Percentiles rank a stretch among this genome's conserved stretches.
These are phyloP conservation scores for Astur gentilis DNA, from an alignment of 2,113 vertebrate species.

Conservation along the genomic window DNA sequence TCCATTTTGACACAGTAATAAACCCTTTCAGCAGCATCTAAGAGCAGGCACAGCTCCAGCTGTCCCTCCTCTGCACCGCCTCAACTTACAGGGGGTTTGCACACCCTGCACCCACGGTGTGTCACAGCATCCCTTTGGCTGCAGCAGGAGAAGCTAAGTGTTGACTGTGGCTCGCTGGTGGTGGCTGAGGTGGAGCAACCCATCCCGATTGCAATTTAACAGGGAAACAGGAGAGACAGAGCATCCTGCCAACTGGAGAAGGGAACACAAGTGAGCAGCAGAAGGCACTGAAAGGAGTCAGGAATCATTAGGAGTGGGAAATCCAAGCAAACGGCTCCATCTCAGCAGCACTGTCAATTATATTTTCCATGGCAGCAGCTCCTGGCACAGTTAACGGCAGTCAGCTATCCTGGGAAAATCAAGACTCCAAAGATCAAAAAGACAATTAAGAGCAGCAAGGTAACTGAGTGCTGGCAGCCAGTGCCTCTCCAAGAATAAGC, in stretches of 20 bases:
- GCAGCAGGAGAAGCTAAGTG: background rate
- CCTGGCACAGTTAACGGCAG: background rate
- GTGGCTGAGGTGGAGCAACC: background rate
- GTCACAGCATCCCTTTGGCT: background rate
- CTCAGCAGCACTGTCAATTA: background rate
- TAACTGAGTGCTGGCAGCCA: background rate
- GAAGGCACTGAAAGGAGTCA: background rate
- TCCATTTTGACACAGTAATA: background rate
- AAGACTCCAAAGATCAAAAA: background rate
- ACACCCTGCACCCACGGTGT: fast-evolving
- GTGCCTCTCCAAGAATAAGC: background rate
- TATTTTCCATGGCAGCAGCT: background rate
- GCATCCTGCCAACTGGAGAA: background rate
- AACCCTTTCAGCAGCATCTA: fast-evolving
- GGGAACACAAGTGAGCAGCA: background rate
- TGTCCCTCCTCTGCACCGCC: fast-evolving
- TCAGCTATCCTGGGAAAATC: background rate
- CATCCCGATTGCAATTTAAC: fast-evolving
- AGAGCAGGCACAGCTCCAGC: background rate
- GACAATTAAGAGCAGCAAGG: background rate
- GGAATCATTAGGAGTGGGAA: background rate
- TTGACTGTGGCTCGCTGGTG: background rate
- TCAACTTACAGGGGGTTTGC: too few relatives aligned
- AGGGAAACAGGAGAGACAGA: background rate
- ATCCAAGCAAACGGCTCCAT: background rate